Base-by-base conservation (phyloP, 2,797 vertebrate species). In the Clarias pachynema region DNA sequence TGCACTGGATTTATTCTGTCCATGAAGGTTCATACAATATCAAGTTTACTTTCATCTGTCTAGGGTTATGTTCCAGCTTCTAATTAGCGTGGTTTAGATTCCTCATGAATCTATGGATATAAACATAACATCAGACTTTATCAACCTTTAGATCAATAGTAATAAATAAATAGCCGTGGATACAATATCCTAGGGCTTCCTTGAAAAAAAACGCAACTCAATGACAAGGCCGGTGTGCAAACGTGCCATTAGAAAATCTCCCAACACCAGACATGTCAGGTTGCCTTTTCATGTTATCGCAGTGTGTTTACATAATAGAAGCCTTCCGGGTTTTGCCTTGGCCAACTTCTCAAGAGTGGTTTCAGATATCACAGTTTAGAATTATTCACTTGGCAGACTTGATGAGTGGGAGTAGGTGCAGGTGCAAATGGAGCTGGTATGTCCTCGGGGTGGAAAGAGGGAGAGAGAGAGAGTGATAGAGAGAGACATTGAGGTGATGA, bases 301-400 rank as follows among this genome's bases (percentile, higher is more conserved):
- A 85, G 66, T 57, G 65, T 90, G 85, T 90, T 92, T 90, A 66
- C 82, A 34, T 88, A 87, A 84, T 81, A 83, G 80, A 83, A 85
- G 86, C 88, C 86, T 79, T 14, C 84, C 85, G 85, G 86, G 81
- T 72, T 79, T 86, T n/a, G 53, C 77, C 69, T 79, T 79, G 85
- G 87, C 56, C 65, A 74, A 40, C 53, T 60, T 83, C 62, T 83
- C 26, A 57, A 63, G 65, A 14, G 37, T 29, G 56, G 78, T 86
- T 88, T 89, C 77, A 84, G 72, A 72, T 86, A 20, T 88, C 49
- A 80, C 68, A 56, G 83, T 88, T 81, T 89, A 29, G 90, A 91
- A 92, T 89, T 87, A 89, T 83, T 63, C 79, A 86, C 86, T 89
- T 92, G 88, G 89, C 89, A 89, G 87, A 75, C 37, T 22, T 83